These are phyloP conservation scores for Agonopterix subpropinquella DNA, from an alignment of 2,888 invertebrate genomes.

Conservation along the genomic window DNA sequence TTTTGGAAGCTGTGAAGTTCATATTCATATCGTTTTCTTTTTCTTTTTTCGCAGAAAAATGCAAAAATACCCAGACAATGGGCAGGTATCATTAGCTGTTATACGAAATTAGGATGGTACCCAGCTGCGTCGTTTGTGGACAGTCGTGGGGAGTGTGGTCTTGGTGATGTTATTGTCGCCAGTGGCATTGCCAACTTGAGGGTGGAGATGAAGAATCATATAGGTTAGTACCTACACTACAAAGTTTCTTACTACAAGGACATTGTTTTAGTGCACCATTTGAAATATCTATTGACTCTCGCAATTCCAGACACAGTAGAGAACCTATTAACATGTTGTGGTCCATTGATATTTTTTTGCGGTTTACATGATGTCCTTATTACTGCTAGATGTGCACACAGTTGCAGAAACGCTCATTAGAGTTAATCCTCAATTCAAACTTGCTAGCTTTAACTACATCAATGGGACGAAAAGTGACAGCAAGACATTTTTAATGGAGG, in stretches of 20 bases:
- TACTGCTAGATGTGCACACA: too few relatives aligned
- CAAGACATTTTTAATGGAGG: too few relatives aligned
- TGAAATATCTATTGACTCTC: too few relatives aligned
- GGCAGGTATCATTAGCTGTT: constrained; percentile 83
- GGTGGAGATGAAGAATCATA: constrained; percentile 57
- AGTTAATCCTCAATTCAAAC: too few relatives aligned
- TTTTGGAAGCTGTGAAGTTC: not conserved
- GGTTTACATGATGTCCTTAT: too few relatives aligned
- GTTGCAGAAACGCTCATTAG: too few relatives aligned
- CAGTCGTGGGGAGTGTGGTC: constrained; percentile 73
- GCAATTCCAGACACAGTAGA: too few relatives aligned
- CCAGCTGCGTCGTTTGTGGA: constrained; percentile 81
- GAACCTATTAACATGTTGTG: too few relatives aligned
- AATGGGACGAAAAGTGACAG: too few relatives aligned
- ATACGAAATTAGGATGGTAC: constrained; percentile 80
- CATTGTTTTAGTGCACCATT: too few relatives aligned
- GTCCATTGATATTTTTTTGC: too few relatives aligned
- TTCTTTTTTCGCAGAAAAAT: constrained; percentile 26
- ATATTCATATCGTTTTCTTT: not conserved
- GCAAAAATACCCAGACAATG: constrained; percentile 48
- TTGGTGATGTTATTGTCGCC: constrained; percentile 53
- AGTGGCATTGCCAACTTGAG: constrained; percentile 73
- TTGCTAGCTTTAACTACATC: too few relatives aligned
- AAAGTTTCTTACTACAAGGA: not conserved
- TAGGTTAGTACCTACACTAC: constrained; percentile 60